These are phyloP conservation scores for Drosophila planitibia DNA, from an alignment of 2,888 invertebrate genomes.

Conservation along the genomic window DNA sequence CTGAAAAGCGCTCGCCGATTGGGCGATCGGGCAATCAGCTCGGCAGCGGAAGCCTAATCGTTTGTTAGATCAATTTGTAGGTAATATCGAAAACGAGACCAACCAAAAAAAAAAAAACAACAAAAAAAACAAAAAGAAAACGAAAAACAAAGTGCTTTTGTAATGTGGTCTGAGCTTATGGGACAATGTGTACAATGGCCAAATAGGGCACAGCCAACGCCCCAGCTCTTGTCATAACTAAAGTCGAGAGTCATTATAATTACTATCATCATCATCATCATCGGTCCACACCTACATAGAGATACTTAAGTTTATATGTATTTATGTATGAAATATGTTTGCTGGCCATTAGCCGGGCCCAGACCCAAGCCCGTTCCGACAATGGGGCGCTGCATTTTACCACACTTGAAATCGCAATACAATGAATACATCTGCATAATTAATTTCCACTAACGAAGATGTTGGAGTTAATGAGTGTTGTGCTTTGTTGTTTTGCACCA, in stretches of 20 bases:
- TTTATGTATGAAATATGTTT: conserved; percentile 1
- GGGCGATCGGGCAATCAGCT: conserved; percentile 4
- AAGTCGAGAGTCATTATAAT: conserved; percentile 40
- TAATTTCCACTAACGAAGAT: conserved; percentile 80
- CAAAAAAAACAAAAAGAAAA: background rate
- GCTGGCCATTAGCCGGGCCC: conserved; percentile 47
- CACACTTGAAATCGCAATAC: conserved; percentile 82
- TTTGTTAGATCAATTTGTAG: conserved; percentile 62
- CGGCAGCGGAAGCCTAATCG: conserved; percentile 59
- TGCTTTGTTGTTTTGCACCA: conserved; percentile 63
- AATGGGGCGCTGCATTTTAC: conserved; percentile 76
- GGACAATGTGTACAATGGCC: conserved; percentile 31
- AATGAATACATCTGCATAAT: conserved; percentile 81
- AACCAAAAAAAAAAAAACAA: conserved; percentile 3
- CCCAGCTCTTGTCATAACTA: conserved; percentile 45
- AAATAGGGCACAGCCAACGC: conserved; percentile 58
- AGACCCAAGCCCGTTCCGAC: conserved; percentile 49
- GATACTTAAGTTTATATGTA: background rate
- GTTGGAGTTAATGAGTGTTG: conserved; percentile 72
- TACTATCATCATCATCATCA: conserved; percentile 34
- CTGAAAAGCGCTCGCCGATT: conserved; percentile 52
- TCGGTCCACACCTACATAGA: conserved; percentile 58
- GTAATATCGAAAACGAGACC: conserved; percentile 27
- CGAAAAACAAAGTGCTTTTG: conserved; percentile 43
- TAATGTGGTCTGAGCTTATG: conserved; percentile 37